Evolutionary conservation across 2,113 vertebrate genomes (phyloP).

Genomic region (Antechinus flavipes): DNA sequence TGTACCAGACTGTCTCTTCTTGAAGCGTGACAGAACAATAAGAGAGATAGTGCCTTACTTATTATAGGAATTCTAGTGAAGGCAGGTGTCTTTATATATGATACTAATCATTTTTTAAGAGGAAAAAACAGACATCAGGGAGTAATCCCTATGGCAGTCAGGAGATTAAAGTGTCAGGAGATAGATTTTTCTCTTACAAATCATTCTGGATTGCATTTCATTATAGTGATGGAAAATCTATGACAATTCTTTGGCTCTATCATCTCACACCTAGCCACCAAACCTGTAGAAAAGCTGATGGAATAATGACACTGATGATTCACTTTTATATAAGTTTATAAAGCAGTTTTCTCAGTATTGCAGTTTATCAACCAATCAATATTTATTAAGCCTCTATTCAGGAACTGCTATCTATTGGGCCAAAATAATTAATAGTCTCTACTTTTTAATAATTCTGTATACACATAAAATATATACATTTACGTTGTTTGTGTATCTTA

Average conservation of each 20-base stretch:
- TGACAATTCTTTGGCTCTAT: background rate
- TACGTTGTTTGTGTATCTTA: background rate
- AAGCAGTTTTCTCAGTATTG: background rate
- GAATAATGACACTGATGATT: background rate
- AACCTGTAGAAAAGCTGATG: background rate
- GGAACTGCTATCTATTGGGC: background rate
- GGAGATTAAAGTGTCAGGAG: conserved; percentile 13
- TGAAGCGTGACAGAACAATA: conserved; percentile 6
- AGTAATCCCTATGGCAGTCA: background rate
- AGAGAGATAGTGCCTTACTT: background rate
- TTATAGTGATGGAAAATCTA: background rate
- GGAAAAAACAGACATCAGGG: background rate
- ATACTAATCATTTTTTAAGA: background rate
- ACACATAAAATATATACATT: background rate
- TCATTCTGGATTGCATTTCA: background rate
- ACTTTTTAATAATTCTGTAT: background rate
- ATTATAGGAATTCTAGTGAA: conserved; percentile 19
- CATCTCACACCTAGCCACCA: background rate
- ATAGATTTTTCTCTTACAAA: background rate
- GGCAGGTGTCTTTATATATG: background rate
- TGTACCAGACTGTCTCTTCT: background rate
- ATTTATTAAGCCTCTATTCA: background rate
- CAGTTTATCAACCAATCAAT: background rate
- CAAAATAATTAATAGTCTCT: background rate
- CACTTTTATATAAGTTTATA: background rate